phyloP scores from a whole-genome alignment of 1,140 invertebrate genomes.

The Pteromalus puparum region DNA sequence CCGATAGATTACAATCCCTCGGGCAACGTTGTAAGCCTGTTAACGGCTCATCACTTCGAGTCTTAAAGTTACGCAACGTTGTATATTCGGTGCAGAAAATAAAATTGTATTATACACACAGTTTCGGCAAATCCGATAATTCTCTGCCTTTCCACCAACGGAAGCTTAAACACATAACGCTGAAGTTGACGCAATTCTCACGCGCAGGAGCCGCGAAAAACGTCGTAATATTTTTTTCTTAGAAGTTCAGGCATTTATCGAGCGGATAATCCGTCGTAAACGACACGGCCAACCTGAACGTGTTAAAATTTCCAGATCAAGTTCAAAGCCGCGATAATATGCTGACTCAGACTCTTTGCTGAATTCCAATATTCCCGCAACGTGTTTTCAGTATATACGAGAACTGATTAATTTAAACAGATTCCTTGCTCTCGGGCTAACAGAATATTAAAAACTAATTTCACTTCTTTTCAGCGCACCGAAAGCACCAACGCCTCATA shows the following conservation, averaged over 20 bases:
- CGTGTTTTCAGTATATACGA: background rate
- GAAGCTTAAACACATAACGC: background rate
- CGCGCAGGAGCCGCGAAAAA: background rate
- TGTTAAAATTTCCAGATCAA: background rate
- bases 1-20: background rate
- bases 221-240: background rate
- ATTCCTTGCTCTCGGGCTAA: background rate
- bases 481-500: background rate
- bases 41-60: too few relatives aligned
- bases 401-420: too few relatives aligned
- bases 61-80: too few relatives aligned
- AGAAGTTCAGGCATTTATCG: background rate
- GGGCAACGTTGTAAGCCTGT: too few relatives aligned
- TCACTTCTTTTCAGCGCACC: background rate
- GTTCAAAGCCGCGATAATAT: background rate
- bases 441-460: background rate
- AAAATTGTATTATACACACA: background rate
- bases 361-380: background rate
- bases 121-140: slow-evolving; percentile 2
- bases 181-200: too few relatives aligned
- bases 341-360: too few relatives aligned
- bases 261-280: slow-evolving; percentile 20
- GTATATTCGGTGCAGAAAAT: background rate
- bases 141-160: background rate
- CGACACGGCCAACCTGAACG: too few relatives aligned